Evolutionary conservation across 2,888 invertebrate genomes (phyloP), one percentile per base, ranked within the genome.

Genomic region (Synergus umbraculus): DNA sequence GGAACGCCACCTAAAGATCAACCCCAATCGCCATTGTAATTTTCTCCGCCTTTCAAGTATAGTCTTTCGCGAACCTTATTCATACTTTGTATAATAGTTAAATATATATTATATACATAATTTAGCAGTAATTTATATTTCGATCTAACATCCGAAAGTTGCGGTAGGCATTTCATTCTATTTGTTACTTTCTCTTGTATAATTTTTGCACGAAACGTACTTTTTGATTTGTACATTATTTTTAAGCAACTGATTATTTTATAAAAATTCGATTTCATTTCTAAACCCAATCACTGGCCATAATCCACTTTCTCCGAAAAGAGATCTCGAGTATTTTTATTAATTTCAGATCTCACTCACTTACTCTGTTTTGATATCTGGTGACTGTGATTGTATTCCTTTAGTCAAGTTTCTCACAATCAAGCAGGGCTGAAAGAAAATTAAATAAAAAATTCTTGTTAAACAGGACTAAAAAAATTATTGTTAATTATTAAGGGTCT

Each of bases 61-160:
- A 66, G 77, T 44, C 37, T n/a, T 37, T 41, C 78, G 41, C 63
- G 80, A 49, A 46, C 41, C 54, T 78, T 46, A 79, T 78, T 73
- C 63, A 76, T 77, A 82, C 43, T 82, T 83, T 82, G 81, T 81
- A 83, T 77, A 58, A 82, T 81, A 82, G 78, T 81, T 81, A 82
- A 83, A 83, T 73, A 73, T 73, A 49, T 73, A 54, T 37, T 66
- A 83, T 80, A 77, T 77, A 83, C 49, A 67, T 79, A 79, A 60
- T 77, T 77, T 79, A 80, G 78, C 22, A 66, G 79, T 60, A 69
- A 77, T 63, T 78, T 76, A 65, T 44, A 60, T 49, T 18, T 15
- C 29, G 73, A 78, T 81, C 65, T 76, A 29, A 69, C 15, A 69
- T 46, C 12, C 67, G 15, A 69, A 49, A 46, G 54, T 29, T 49